phyloP scores from a whole-genome alignment of 35 echinoderm and acorn worm species.

The Ptychodera flava region DNA sequence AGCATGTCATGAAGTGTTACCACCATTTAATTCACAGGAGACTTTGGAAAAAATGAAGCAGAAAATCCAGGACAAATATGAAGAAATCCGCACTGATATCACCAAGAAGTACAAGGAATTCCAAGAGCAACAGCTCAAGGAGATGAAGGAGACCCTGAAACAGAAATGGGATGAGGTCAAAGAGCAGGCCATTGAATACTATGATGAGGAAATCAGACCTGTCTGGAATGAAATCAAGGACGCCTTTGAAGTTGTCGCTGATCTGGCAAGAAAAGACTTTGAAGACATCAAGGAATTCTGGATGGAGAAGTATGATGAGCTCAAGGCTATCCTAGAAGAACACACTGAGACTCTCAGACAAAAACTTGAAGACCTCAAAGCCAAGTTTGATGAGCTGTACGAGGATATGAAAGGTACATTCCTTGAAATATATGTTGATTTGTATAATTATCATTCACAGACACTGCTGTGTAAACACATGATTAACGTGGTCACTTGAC shows the following conservation, averaged over 20 bases:
- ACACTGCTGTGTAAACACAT: no score
- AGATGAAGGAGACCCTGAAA: neutral
- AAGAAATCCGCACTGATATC: neutral
- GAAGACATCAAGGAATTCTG: neutral
- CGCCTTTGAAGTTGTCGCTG: neutral
- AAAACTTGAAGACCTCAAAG: neutral
- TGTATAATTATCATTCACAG: no score
- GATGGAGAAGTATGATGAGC: neutral
- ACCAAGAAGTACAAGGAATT: neutral
- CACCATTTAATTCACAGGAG: neutral
- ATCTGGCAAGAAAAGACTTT: neutral
- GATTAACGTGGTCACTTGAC: no score
- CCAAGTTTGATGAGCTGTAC: no score
- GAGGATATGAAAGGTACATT: no score
- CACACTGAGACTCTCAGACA: neutral
- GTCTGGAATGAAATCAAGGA: neutral
- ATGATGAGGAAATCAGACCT: neutral
- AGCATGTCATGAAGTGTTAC: no score
- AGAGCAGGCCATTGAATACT: neutral
- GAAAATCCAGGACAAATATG: neutral
- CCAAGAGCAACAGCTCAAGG: neutral
- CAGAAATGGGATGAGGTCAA: neutral
- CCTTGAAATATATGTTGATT: no score
- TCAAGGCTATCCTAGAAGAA: neutral
- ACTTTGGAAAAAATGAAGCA: neutral